These are phyloP conservation scores for Lycocerus yunnanus DNA, from an alignment of 2,888 invertebrate genomes.

Conservation along the genomic window DNA sequence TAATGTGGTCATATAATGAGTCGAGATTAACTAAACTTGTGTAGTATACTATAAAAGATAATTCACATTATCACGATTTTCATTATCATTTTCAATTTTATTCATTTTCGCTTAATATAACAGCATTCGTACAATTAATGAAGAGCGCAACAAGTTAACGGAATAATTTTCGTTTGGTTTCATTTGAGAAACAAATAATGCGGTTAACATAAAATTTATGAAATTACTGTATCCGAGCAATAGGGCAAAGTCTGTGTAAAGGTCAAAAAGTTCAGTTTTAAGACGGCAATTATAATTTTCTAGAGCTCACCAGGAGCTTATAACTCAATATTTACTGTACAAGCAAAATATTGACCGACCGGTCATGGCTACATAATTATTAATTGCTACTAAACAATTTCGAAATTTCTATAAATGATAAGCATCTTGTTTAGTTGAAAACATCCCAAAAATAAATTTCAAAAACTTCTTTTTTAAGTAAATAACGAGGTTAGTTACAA, in stretches of 20 bases:
- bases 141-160: neutral
- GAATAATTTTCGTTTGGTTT: neutral
- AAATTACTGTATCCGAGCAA: constrained; percentile 39
- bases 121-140: neutral
- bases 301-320: constrained; percentile 38
- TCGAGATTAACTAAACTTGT: neutral
- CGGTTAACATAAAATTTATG: constrained; percentile 35
- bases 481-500: neutral
- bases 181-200: constrained; percentile 1
- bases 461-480: neutral
- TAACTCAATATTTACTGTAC: constrained; percentile 33
- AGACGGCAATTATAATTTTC: constrained; percentile 42
- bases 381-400: constrained; percentile 11
- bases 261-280: constrained; percentile 46
- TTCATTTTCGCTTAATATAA: neutral
- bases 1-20: neutral
- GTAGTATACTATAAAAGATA: neutral
- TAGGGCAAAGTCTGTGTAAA: constrained; percentile 48
- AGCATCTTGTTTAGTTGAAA: neutral
- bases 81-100: neutral
- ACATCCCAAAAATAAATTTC: neutral
- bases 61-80: neutral
- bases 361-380: constrained; percentile 8
- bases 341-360: constrained; percentile 26
- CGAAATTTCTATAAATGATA: neutral